These are phyloP conservation scores for Lepilemur septentrionalis DNA, from an alignment of 2,797 vertebrate species.

Conservation along the genomic window DNA sequence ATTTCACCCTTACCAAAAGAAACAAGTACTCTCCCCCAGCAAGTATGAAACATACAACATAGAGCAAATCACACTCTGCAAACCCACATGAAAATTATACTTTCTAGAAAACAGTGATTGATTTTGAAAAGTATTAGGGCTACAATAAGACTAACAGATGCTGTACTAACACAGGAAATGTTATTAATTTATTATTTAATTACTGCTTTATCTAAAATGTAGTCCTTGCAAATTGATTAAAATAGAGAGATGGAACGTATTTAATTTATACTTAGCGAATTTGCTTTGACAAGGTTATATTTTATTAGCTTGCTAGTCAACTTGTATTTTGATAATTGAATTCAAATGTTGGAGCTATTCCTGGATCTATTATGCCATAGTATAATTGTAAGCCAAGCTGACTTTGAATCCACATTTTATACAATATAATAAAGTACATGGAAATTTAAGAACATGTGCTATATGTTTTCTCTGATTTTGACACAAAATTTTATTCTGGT, in stretches of 20 bases:
- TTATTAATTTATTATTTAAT: conserved; percentile 10
- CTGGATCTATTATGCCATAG: background rate
- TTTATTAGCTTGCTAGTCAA: conserved; percentile 44
- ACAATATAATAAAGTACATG: background rate
- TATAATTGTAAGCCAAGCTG: background rate
- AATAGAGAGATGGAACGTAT: background rate
- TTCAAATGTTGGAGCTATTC: background rate
- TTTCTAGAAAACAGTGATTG: background rate
- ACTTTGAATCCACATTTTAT: background rate
- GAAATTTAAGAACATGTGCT: background rate
- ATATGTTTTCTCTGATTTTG: background rate
- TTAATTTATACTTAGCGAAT: conserved; percentile 35
- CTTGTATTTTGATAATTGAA: conserved; percentile 53
- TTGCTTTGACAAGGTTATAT: conserved; percentile 45
- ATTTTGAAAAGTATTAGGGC: background rate
- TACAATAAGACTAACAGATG: background rate
- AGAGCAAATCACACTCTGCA: background rate
- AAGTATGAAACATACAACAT: background rate
- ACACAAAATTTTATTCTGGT: background rate
- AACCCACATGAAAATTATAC: background rate
- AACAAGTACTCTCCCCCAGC: background rate
- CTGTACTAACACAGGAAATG: background rate
- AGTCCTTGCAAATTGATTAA: conserved; percentile 22
- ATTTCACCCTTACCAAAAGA: background rate
- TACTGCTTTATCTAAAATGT: conserved; percentile 12